A percentile compares a stretch with the other conserved stretches of the same genome.
Conservation (phyloP, 2,113 vertebrate species). For the Melanerpes formicivorus region DNA sequence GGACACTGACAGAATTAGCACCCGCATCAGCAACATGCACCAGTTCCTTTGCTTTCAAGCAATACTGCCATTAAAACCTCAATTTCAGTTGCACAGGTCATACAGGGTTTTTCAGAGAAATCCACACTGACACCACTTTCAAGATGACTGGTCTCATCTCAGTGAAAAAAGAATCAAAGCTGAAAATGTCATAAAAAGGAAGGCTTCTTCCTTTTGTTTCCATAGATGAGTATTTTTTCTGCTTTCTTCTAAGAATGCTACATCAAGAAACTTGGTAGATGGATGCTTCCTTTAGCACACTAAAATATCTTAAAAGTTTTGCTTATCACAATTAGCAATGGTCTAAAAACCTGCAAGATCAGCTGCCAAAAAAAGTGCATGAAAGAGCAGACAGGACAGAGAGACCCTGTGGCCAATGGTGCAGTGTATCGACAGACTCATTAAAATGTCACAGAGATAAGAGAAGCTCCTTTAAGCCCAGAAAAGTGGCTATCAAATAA, state of each 20-base stretch:
- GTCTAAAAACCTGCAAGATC: neutral
- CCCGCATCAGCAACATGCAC: accelerated
- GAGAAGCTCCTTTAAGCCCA: neutral
- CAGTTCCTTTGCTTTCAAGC: neutral
- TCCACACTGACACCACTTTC: neutral
- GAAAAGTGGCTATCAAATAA: neutral
- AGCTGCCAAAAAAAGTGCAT: neutral
- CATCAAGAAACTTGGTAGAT: neutral
- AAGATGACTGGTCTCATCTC: neutral
- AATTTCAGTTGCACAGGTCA: neutral
- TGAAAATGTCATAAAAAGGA: neutral
- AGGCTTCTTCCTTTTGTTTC: neutral
- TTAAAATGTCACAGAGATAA: neutral
- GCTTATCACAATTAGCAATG: neutral
- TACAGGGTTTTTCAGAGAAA: neutral
- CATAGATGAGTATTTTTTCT: neutral
- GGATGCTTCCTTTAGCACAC: neutral
- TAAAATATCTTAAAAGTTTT: neutral
- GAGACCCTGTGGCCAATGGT: neutral
- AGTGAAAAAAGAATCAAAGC: neutral
- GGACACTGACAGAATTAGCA: neutral
- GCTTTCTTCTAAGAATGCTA: neutral
- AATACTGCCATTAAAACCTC: neutral
- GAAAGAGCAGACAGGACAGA: neutral
- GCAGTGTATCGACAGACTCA: neutral